Evolutionary conservation across 53 echinoderm and acorn worm species (phyloP), one percentile per base, ranked within the genome.

Genomic region (Echinarachnius parma): DNA sequence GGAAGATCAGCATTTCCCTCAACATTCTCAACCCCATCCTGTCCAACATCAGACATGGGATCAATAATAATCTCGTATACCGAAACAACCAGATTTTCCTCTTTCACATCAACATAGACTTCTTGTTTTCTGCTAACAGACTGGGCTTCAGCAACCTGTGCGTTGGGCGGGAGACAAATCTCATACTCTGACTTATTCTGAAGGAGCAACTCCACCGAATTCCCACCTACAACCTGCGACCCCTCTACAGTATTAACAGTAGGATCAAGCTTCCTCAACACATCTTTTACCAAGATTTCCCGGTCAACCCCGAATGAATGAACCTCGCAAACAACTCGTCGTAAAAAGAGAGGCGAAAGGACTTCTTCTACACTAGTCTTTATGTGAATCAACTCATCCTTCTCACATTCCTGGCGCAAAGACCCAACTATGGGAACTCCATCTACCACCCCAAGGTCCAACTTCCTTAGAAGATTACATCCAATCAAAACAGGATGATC

Each of bases 31-130:
- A 16, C 16, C 45, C 45, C 45, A 44, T 13, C 10, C 10, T 44
- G 10, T 13, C 45, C 45, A 10, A 0, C 1, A 44, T 1, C 16
- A 0, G 16, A 44, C 45, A 44, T 44, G 45, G 10, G 28, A 53
- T 46, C 65, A 11, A 28, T 20, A 16, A 68, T 21, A 4, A 68
- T 53, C 18, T 68, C 69, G 11, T 31, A 49, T 11, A 68, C 8
- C 14, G 69, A 18, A 33, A 68, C 50, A 3, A 50, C 3, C 3
- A 68, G 2, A 1, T 29, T 20, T 10, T 48, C 53, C 18, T 33
- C 69, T 33, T 52, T n/a, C 32, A 48, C 49, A n/a, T 59, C 58
- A 30, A 68, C 21, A 30, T 28, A 1, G 9, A 68, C 53, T 22
- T 68, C 69, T 19, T 29, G 1, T 11, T 20, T 68, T 34, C 23